These are phyloP conservation scores for Drosophila cognata DNA, from an alignment of 2,888 invertebrate species.

Conservation along the genomic window DNA sequence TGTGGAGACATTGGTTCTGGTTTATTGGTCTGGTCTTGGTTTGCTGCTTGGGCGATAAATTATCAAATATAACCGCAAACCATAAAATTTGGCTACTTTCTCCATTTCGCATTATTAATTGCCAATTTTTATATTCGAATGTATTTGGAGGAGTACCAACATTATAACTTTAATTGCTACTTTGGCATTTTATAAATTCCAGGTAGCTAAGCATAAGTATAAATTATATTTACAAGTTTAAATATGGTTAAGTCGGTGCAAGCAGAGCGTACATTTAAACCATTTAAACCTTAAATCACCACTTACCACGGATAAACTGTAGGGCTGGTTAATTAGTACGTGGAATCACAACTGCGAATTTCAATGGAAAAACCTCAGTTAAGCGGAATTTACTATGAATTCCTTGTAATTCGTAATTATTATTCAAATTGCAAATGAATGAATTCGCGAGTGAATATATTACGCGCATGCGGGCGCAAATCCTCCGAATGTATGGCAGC, in stretches of 20 bases:
- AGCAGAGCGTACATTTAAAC: not conserved
- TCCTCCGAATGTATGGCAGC: not conserved
- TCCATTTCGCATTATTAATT: conserved; percentile 19
- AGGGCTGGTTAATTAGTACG: not conserved
- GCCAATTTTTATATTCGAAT: conserved; percentile 15
- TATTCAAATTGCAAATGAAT: conserved; percentile 7
- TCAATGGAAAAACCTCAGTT: not conserved
- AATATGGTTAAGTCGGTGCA: not conserved
- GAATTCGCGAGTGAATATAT: conserved; percentile 14
- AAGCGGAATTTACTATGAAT: not conserved
- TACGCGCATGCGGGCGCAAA: not conserved
- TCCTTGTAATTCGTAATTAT: conserved; percentile 19
- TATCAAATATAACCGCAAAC: conserved; percentile 9
- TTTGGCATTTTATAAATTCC: conserved; percentile 4
- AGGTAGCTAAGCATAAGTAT: not conserved
- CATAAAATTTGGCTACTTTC: conserved; percentile 17
- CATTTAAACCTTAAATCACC: not conserved
- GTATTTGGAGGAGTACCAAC: conserved; percentile 2
- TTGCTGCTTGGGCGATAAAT: conserved; percentile 20
- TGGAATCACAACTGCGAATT: not conserved
- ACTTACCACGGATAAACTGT: too few relatives aligned
- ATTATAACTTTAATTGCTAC: conserved; percentile 24
- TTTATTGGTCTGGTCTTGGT: conserved; percentile 25
- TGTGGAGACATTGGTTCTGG: not conserved
- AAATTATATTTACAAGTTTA: not conserved